Percentiles rank a stretch among this genome's conserved stretches.
These are phyloP conservation scores for Python bivittatus DNA, from an alignment of 2,113 vertebrate species.

Conservation along the genomic window DNA sequence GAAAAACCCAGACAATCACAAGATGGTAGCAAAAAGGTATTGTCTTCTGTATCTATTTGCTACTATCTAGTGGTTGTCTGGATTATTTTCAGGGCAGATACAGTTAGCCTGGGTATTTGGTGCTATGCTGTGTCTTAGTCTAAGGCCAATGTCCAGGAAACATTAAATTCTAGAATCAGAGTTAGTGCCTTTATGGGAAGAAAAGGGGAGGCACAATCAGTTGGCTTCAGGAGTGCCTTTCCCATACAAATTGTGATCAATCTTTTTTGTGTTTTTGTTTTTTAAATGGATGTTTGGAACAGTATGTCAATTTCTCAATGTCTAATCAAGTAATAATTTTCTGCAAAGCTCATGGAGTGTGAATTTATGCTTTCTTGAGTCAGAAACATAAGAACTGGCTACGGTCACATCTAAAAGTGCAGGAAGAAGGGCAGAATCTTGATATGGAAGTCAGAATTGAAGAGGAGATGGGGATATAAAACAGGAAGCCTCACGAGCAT, in stretches of 20 bases:
- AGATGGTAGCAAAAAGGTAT: background rate
- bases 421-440: background rate
- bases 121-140: background rate
- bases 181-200: background rate
- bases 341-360: background rate
- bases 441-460: background rate
- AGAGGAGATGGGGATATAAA: background rate
- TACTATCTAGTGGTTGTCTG: background rate
- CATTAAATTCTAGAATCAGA: background rate
- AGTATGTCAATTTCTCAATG: background rate
- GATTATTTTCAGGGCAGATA: background rate
- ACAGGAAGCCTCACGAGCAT: background rate
- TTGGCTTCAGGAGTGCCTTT: background rate
- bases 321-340: slow-evolving; percentile 14
- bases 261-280: background rate
- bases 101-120: background rate
- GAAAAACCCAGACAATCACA: background rate
- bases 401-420: background rate
- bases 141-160: background rate
- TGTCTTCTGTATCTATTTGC: background rate
- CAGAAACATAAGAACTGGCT: background rate
- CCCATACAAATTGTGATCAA: background rate
- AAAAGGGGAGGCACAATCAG: background rate
- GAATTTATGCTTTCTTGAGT: background rate
- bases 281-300: background rate